Percentiles rank a stretch among this genome's conserved stretches.
These are phyloP conservation scores for Setophaga coronata DNA, from an alignment of 2,113 vertebrate genomes.

Conservation along the genomic window DNA sequence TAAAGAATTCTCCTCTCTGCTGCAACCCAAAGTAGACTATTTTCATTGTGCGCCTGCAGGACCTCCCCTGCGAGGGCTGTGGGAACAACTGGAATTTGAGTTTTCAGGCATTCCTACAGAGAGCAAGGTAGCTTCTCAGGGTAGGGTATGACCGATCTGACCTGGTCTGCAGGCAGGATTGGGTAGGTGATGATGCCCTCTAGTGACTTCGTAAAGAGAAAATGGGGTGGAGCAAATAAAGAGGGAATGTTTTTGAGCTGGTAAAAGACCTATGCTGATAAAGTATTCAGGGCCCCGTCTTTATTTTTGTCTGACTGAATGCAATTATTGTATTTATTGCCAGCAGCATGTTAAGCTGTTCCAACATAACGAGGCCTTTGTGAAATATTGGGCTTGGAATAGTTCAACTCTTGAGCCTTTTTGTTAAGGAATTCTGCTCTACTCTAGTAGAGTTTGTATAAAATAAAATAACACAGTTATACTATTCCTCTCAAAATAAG, in stretches of 20 bases:
- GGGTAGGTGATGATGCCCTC: slow-evolving; percentile 44
- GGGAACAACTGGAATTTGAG: background rate
- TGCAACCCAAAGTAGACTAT: background rate
- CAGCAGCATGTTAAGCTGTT: background rate
- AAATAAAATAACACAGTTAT: background rate
- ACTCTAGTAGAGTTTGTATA: background rate
- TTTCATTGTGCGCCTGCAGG: background rate
- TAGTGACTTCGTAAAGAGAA: background rate
- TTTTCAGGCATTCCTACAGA: background rate
- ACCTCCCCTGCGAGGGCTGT: background rate
- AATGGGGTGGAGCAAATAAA: background rate
- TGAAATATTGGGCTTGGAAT: background rate
- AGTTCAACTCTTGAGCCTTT: background rate
- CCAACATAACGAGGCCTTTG: background rate
- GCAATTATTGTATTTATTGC: background rate
- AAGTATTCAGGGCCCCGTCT: background rate
- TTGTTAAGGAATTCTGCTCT: background rate
- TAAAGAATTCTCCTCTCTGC: background rate
- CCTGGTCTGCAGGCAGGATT: background rate
- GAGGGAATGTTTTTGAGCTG: background rate
- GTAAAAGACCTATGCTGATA: background rate
- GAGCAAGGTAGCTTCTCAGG: accelerated
- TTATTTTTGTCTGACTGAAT: background rate
- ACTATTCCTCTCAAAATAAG: background rate
- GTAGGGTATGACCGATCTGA: background rate